phyloP scores from a whole-genome alignment of 2,888 invertebrate species.

The Resseliella maxima region DNA sequence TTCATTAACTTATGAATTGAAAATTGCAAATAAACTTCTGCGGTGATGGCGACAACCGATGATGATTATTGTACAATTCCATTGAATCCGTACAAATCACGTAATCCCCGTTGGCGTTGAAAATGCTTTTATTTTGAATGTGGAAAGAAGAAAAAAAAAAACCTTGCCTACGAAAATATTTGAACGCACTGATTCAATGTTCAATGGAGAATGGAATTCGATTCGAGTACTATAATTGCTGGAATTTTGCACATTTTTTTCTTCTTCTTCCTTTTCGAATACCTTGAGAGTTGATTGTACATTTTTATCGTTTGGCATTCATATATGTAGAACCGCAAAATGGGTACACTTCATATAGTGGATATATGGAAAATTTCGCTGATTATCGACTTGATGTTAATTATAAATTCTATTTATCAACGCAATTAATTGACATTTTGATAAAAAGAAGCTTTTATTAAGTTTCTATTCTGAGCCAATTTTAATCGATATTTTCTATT shows the following conservation, averaged over 20 bases:
- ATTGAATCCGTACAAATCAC: neutral
- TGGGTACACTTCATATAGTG: too few relatives aligned
- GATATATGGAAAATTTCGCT: neutral
- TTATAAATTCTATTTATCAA: neutral
- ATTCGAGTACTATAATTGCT: neutral
- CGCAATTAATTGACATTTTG: constrained; percentile 1
- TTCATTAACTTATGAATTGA: neutral
- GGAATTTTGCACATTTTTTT: constrained; percentile 3
- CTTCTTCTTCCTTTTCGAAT: neutral
- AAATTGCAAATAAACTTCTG: neutral
- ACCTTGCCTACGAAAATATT: neutral
- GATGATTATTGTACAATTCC: neutral
- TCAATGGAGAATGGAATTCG: neutral
- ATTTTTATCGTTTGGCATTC: neutral
- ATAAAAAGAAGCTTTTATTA: neutral
- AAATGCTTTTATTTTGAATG: neutral
- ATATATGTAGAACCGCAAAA: too few relatives aligned
- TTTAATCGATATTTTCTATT: neutral
- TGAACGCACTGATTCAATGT: neutral
- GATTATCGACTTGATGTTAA: neutral
- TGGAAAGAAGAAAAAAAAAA: neutral
- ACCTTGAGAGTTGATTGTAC: neutral
- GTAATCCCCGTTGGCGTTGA: neutral
- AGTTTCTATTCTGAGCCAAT: neutral
- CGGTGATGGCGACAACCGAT: neutral